Conservation (phyloP, 2,113 vertebrate genomes). For the Scomber colias region DNA sequence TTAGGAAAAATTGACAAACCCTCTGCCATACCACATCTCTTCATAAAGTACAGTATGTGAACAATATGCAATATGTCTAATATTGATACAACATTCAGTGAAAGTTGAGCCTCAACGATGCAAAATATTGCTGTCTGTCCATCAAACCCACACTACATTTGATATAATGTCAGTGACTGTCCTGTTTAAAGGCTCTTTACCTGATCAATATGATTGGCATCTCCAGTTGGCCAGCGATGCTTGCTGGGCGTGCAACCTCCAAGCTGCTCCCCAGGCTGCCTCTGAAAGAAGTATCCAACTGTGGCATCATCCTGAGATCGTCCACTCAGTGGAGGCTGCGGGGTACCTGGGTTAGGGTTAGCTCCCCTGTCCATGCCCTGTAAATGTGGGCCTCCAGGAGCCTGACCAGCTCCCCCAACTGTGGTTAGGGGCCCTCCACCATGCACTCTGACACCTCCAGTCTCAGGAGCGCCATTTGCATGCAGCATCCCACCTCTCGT, state of each 20-base stretch:
- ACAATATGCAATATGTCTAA: too few species aligned
- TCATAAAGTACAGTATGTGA: not conserved
- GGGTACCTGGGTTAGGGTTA: constrained; percentile 69
- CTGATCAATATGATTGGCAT: constrained; percentile 72
- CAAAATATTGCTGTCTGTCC: not conserved
- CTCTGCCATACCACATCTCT: too few species aligned
- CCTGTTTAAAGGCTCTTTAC: constrained; percentile 36
- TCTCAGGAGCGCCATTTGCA: constrained; percentile 80
- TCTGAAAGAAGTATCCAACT: constrained; percentile 85
- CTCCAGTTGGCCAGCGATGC: constrained; percentile 82
- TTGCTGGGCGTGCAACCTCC: constrained; percentile 79
- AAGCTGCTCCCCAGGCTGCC: constrained; percentile 83
- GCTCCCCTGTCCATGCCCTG: constrained; percentile 77
- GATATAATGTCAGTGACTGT: not conserved
- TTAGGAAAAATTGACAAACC: not conserved
- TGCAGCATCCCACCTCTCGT: constrained; percentile 85
- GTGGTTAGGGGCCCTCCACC: constrained; percentile 70
- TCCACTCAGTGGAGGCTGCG: constrained; percentile 78
- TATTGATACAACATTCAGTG: not conserved
- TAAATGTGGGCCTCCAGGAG: constrained; percentile 74
- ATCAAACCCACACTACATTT: not conserved
- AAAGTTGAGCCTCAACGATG: not conserved
- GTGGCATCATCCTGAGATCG: constrained; percentile 82
- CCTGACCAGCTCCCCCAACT: constrained; percentile 70
- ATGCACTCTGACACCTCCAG: constrained; percentile 72